phyloP scores from a whole-genome alignment of 2,113 vertebrate species.

The Sus scrofa region DNA sequence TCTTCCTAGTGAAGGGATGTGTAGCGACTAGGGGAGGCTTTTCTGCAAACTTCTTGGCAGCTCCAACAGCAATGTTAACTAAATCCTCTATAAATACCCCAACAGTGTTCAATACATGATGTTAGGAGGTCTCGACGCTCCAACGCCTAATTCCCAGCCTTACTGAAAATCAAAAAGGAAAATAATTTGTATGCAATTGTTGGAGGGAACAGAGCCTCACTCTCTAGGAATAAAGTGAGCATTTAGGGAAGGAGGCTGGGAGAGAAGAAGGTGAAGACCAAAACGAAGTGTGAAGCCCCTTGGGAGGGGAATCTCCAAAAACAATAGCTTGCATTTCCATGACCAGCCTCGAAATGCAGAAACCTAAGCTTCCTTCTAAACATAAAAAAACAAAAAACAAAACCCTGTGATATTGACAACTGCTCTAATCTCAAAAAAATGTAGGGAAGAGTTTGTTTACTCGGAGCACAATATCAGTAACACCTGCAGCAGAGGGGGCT shows the following conservation, averaged over 20 bases:
- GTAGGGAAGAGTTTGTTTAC: neutral
- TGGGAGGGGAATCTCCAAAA: slow-evolving; percentile 44
- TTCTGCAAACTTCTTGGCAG: slow-evolving; percentile 69
- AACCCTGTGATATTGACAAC: neutral
- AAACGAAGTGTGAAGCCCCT: slow-evolving; percentile 30
- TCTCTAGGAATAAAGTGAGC: neutral
- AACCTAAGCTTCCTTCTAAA: neutral
- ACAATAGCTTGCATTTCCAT: neutral
- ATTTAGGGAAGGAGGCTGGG: slow-evolving; percentile 1
- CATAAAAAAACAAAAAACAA: neutral
- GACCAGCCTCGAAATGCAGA: neutral
- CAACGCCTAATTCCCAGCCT: slow-evolving; percentile 50
- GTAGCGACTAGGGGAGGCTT: slow-evolving; percentile 64
- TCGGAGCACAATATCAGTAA: neutral
- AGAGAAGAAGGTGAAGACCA: neutral
- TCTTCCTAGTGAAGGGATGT: slow-evolving; percentile 76
- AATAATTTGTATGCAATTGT: neutral
- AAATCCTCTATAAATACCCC: slow-evolving; percentile 74
- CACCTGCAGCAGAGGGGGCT: neutral
- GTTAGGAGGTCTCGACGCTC: slow-evolving; percentile 63
- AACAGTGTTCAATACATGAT: slow-evolving; percentile 67
- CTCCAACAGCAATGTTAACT: slow-evolving; percentile 58
- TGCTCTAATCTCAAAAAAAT: neutral
- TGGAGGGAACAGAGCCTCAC: neutral
- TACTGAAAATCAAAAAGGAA: slow-evolving; percentile 47